Evolutionary conservation across 2,113 vertebrate genomes (phyloP).

Genomic region (Macaca mulatta): DNA sequence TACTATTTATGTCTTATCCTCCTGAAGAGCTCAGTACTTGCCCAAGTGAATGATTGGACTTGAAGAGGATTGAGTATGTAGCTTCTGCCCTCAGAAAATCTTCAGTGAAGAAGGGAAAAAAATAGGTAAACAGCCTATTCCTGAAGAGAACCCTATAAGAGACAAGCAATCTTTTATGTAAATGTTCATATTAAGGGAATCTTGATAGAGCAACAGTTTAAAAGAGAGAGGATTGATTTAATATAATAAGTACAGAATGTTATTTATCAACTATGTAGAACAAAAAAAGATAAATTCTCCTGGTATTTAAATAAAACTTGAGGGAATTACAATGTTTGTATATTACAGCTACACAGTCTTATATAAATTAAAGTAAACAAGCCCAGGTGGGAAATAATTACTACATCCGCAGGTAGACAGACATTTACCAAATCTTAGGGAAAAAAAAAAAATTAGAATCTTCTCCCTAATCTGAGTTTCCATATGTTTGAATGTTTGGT

Average conservation of each 20-base stretch:
- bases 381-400: neutral
- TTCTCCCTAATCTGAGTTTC: neutral
- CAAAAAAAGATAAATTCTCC: neutral
- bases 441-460: neutral
- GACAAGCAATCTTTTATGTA: neutral
- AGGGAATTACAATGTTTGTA: neutral
- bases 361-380: neutral
- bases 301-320: neutral
- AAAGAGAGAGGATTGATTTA: neutral
- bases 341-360: neutral
- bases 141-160: neutral
- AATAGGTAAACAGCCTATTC: neutral
- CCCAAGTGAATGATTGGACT: neutral
- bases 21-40: neutral
- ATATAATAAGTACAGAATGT: neutral
- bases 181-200: neutral
- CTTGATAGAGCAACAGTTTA: neutral
- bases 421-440: neutral
- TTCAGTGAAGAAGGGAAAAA: neutral
- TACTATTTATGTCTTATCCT: neutral
- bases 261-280: neutral
- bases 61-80: neutral
- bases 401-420: neutral
- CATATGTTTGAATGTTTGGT: neutral
- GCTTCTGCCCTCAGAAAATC: neutral